phyloP scores from a whole-genome alignment of 1,140 invertebrate species.

The Polypedilum vanderplanki region DNA sequence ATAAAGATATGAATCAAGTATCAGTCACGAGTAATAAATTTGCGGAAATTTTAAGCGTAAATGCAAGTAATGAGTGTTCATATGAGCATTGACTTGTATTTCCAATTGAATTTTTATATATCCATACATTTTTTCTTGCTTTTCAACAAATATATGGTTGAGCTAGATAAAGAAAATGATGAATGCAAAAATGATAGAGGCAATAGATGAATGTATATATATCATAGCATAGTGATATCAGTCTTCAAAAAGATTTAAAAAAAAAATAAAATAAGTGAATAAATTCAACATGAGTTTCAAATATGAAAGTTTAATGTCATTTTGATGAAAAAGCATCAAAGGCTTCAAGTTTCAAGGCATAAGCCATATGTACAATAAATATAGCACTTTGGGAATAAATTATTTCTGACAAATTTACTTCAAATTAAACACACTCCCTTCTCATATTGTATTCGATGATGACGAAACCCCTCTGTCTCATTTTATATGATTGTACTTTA shows the following conservation, averaged over 20 bases:
- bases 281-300: no score
- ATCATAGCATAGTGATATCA: no score
- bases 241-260: no score
- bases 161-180: no score
- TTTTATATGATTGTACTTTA: neutral
- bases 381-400: slow-evolving; percentile 24
- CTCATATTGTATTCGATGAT: neutral
- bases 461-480: neutral
- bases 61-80: neutral
- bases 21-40: neutral
- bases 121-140: no score
- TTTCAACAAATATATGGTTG: no score
- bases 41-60: slow-evolving; percentile 17
- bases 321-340: neutral
- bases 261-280: no score
- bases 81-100: neutral
- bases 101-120: neutral
- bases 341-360: slow-evolving; percentile 16
- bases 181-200: no score
- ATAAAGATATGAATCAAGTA: no score
- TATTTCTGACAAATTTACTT: slow-evolving; percentile 28
- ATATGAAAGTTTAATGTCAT: slow-evolving; percentile 14
- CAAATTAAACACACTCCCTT: slow-evolving; percentile 16
- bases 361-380: neutral
- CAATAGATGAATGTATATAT: no score